phyloP scores from a whole-genome alignment of 2,113 vertebrate genomes.

The Mustela lutreola region DNA sequence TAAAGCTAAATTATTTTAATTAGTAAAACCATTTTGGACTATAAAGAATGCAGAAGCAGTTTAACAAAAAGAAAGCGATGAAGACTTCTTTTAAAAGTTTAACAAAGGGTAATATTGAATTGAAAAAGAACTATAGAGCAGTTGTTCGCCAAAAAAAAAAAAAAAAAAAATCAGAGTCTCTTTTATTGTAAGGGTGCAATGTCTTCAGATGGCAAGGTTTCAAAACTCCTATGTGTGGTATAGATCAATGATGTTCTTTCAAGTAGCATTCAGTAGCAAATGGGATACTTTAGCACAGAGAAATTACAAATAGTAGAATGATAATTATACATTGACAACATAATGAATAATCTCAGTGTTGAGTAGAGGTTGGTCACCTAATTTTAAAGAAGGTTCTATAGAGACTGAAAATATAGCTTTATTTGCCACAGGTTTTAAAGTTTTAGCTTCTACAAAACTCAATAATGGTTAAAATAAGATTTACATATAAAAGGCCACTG shows the following conservation, averaged over 20 bases:
- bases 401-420: conserved; percentile 59
- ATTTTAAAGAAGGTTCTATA: conserved; percentile 59
- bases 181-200: conserved; percentile 49
- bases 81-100: background rate
- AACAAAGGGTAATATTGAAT: conserved; percentile 55
- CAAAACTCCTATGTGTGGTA: conserved; percentile 29
- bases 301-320: conserved; percentile 66
- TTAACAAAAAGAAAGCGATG: conserved; percentile 58
- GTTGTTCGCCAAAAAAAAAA: background rate
- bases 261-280: conserved; percentile 70
- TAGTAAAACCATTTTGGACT: background rate
- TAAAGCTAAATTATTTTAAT: conserved; percentile 68
- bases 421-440: conserved; percentile 50
- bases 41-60: background rate
- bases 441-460: conserved; percentile 61
- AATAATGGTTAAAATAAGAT: conserved; percentile 73
- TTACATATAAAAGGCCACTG: conserved; percentile 78
- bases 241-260: conserved; percentile 76
- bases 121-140: conserved; percentile 55
- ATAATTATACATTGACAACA: conserved; percentile 70
- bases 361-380: conserved; percentile 28
- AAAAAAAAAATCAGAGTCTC: background rate
- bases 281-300: conserved; percentile 53
- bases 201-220: conserved; percentile 59
- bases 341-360: conserved; percentile 67